A percentile compares a stretch with the other conserved stretches of the same genome.
Conservation (phyloP, 2,113 vertebrate species). For the Brachionichthys hirsutus region DNA sequence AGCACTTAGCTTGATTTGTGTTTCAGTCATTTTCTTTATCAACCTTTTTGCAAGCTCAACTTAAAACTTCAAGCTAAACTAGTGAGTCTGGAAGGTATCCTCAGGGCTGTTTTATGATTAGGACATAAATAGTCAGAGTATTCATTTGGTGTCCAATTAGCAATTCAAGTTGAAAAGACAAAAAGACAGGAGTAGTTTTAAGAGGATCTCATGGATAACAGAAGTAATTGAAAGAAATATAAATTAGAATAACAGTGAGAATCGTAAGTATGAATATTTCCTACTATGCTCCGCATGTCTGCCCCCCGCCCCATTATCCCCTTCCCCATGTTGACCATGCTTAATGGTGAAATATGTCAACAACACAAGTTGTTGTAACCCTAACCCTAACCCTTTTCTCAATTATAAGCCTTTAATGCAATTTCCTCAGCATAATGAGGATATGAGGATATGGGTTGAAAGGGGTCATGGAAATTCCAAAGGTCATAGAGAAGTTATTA, state of each 20-base stretch:
- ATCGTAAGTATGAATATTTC: conserved; percentile 1
- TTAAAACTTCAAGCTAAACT: conserved; percentile 55
- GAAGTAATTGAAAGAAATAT: not conserved
- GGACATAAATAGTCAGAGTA: conserved; percentile 20
- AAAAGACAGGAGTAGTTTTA: not conserved
- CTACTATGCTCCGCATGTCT: not conserved
- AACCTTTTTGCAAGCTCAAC: conserved; percentile 39
- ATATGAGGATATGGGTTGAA: conserved; percentile 40
- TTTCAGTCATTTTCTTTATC: conserved; percentile 33
- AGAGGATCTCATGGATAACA: not conserved
- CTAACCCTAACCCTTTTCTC: too few species aligned
- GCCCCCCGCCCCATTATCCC: conserved; percentile 5
- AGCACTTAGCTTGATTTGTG: conserved; percentile 74
- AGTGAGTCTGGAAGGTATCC: conserved; percentile 31
- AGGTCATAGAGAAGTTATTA: conserved; percentile 2
- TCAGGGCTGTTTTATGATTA: conserved; percentile 37
- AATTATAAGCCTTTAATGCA: conserved; percentile 38
- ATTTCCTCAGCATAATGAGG: conserved; percentile 36
- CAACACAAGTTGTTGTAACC: conserved; percentile 11
- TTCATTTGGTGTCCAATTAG: conserved; percentile 29
- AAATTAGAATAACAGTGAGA: not conserved
- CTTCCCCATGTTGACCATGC: not conserved
- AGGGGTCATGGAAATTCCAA: conserved; percentile 26
- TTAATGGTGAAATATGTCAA: conserved; percentile 20
- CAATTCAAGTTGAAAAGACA: conserved; percentile 19